phyloP scores from a whole-genome alignment of 2,888 invertebrate species.

The Lysandra coridon region DNA sequence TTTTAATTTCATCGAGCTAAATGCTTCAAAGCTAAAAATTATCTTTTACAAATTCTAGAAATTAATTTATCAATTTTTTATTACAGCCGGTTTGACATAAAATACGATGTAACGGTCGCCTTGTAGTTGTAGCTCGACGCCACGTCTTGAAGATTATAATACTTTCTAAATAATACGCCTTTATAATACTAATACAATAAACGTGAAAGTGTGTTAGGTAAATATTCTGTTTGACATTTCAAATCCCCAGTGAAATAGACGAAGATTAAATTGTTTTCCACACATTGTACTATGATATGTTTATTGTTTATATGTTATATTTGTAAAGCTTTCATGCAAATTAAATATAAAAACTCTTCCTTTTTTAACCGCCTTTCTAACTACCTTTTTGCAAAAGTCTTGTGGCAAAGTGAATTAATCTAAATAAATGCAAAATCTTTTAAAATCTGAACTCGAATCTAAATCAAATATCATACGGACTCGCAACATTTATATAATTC shows the following conservation, averaged over 20 bases:
- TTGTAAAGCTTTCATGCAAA: not conserved
- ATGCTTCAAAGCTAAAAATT: not conserved
- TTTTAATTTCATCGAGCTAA: not conserved
- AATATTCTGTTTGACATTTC: constrained; percentile 19
- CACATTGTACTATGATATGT: not conserved
- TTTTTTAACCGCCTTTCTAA: not conserved
- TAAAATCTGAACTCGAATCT: constrained; percentile 1
- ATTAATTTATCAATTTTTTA: not conserved
- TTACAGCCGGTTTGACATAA: not conserved
- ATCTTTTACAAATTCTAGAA: not conserved
- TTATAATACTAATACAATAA: constrained; percentile 22
- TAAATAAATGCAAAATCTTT: not conserved
- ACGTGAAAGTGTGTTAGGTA: constrained; percentile 18
- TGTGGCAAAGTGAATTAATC: not conserved
- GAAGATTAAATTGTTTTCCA: not conserved
- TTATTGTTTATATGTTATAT: not conserved
- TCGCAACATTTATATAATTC: constrained; percentile 59
- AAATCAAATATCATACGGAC: constrained; percentile 11
- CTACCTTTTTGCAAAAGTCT: not conserved
- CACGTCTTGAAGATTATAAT: constrained; percentile 7
- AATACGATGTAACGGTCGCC: constrained; percentile 19
- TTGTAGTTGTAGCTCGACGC: constrained; percentile 6
- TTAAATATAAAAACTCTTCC: not conserved
- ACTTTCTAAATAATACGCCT: constrained; percentile 23
- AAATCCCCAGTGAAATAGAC: not conserved